Percentiles rank a stretch among this genome's conserved stretches.
phyloP scores from a whole-genome alignment of 2,113 vertebrate genomes.

The Xiphophorus couchianus region DNA sequence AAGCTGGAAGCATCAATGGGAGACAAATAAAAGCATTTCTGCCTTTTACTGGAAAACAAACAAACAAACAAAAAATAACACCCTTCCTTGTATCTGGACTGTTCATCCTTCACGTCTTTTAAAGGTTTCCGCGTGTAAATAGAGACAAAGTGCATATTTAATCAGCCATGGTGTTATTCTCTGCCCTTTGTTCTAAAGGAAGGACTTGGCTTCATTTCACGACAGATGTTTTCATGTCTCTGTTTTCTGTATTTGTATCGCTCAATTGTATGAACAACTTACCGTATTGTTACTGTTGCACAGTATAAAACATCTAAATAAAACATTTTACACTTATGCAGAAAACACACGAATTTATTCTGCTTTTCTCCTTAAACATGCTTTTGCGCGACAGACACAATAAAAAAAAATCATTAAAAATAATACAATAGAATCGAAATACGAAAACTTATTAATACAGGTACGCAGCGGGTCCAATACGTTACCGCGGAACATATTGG shows the following conservation, averaged over 20 bases:
- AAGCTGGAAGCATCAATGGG: constrained; percentile 2
- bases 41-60: constrained; percentile 50
- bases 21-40: constrained; percentile 24
- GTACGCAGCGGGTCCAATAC: no score
- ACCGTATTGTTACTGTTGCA: constrained; percentile 87
- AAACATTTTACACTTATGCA: constrained; percentile 84
- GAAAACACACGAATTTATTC: neutral
- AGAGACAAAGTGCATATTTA: constrained; percentile 73
- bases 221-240: constrained; percentile 75
- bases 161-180: constrained; percentile 66
- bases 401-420: neutral
- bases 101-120: constrained; percentile 39
- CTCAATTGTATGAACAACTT: constrained; percentile 82
- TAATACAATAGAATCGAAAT: no score
- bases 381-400: neutral
- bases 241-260: constrained; percentile 82
- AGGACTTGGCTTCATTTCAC: constrained; percentile 66
- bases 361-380: neutral
- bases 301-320: constrained; percentile 87
- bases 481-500: no score
- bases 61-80: constrained; percentile 9
- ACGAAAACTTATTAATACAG: no score
- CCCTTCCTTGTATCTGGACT: constrained; percentile 45
- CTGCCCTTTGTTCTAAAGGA: constrained; percentile 40
- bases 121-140: constrained; percentile 66